Evolutionary conservation across 2,797 vertebrate genomes (phyloP).

Genomic region (Myotis pilosus): DNA sequence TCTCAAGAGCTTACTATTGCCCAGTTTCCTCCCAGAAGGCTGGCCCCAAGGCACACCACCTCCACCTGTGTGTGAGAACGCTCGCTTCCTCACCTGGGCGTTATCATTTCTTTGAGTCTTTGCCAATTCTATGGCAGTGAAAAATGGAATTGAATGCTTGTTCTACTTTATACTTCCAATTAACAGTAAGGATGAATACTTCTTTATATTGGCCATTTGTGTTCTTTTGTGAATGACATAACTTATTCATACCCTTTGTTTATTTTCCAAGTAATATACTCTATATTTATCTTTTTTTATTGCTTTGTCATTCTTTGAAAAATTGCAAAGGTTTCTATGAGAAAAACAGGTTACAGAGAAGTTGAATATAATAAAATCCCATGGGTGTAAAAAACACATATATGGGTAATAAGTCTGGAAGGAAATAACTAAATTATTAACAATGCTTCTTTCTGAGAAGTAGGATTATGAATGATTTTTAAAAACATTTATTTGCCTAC

Average conservation of each 20-base stretch:
- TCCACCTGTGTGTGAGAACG: background rate
- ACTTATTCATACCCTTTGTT: background rate
- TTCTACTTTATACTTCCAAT: background rate
- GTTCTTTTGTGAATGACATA: background rate
- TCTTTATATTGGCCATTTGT: background rate
- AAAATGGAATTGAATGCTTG: background rate
- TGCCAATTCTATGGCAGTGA: background rate
- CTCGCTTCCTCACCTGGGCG: background rate
- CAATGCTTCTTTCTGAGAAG: background rate
- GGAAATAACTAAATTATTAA: background rate
- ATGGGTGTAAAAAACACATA: background rate
- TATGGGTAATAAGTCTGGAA: background rate
- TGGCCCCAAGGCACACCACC: background rate
- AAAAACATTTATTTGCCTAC: background rate
- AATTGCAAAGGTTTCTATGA: background rate
- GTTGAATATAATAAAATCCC: background rate
- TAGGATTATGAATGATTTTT: background rate
- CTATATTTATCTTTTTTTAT: background rate
- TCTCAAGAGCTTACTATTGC: background rate
- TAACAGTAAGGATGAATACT: background rate
- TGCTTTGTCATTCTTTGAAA: background rate
- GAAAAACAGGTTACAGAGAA: background rate
- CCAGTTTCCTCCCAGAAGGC: background rate
- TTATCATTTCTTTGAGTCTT: background rate
- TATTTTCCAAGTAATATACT: background rate